These are phyloP conservation scores for Sinopyrophorus schimmeli DNA, from an alignment of 2,888 invertebrate genomes.

Conservation along the genomic window DNA sequence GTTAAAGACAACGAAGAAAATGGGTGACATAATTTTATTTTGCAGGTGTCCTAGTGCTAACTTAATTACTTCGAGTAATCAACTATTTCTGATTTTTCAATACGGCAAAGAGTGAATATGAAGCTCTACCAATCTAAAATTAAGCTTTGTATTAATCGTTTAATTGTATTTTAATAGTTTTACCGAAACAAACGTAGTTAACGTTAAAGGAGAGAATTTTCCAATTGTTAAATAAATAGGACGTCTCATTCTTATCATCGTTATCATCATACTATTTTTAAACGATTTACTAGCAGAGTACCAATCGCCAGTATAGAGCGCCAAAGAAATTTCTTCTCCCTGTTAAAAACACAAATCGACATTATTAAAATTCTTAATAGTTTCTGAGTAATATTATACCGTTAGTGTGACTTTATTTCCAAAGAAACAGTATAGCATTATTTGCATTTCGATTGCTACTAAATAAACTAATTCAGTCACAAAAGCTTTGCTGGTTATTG, in stretches of 20 bases:
- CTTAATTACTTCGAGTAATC: no score
- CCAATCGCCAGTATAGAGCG: slow-evolving; percentile 39
- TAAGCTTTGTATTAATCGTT: neutral
- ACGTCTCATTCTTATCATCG: slow-evolving; percentile 38
- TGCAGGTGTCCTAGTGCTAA: no score
- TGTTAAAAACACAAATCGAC: slow-evolving; percentile 11
- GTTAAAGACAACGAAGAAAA: no score
- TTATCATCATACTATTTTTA: slow-evolving; percentile 40
- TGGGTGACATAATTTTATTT: no score
- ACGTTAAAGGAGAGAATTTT: slow-evolving; percentile 40
- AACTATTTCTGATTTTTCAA: slow-evolving; percentile 22
- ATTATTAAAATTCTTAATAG: neutral
- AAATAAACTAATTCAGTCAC: slow-evolving; percentile 31
- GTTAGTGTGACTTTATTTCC: slow-evolving; percentile 38
- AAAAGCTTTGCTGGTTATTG: slow-evolving; percentile 23
- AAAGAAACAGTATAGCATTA: slow-evolving; percentile 40
- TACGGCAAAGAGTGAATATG: slow-evolving; percentile 25
- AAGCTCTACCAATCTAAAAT: slow-evolving; percentile 22
- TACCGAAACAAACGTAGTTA: slow-evolving; percentile 39
- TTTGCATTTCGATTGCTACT: slow-evolving; percentile 36
- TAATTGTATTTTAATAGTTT: neutral
- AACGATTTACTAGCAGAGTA: slow-evolving; percentile 33
- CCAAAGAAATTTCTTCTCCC: slow-evolving; percentile 25
- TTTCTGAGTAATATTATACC: no score
- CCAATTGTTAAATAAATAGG: slow-evolving; percentile 40